phyloP scores from a whole-genome alignment of 2,113 vertebrate genomes.

The Ciconia boyciana region DNA sequence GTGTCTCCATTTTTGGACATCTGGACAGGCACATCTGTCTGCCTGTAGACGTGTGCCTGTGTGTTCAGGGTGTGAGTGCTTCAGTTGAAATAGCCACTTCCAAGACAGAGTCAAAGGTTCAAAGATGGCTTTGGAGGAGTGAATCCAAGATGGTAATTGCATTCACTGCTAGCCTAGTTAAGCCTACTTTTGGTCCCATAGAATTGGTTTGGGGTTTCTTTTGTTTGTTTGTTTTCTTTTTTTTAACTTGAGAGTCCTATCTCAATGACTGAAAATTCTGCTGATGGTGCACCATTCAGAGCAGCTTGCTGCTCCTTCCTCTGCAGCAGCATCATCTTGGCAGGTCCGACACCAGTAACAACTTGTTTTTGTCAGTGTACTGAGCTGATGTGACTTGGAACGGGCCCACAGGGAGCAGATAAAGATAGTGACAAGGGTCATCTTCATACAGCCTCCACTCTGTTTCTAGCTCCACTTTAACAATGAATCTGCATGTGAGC shows the following conservation, averaged over 20 bases:
- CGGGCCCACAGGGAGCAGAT: not conserved
- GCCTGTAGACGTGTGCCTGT: not conserved
- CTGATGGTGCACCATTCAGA: constrained; percentile 18
- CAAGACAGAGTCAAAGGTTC: not conserved
- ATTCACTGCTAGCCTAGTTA: not conserved
- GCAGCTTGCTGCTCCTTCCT: not conserved
- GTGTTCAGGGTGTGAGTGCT: not conserved
- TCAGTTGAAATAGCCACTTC: not conserved
- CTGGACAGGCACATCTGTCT: not conserved
- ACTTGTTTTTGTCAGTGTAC: constrained; percentile 46
- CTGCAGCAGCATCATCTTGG: constrained; percentile 17
- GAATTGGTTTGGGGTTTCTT: not conserved
- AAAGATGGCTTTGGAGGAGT: not conserved
- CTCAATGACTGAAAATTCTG: not conserved
- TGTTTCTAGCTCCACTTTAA: not conserved
- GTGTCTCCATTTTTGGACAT: not conserved
- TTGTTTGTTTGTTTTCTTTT: not conserved
- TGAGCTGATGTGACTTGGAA: constrained; percentile 36
- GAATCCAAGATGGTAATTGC: not conserved
- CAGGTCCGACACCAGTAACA: constrained; percentile 48
- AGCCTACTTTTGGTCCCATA: not conserved
- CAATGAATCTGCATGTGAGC: not conserved
- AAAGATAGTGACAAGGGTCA: not conserved
- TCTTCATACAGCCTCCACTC: not conserved
- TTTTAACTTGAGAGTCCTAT: not conserved